These are phyloP conservation scores for Muschampia plurimacula DNA, from an alignment of 2,888 invertebrate genomes.

Conservation along the genomic window DNA sequence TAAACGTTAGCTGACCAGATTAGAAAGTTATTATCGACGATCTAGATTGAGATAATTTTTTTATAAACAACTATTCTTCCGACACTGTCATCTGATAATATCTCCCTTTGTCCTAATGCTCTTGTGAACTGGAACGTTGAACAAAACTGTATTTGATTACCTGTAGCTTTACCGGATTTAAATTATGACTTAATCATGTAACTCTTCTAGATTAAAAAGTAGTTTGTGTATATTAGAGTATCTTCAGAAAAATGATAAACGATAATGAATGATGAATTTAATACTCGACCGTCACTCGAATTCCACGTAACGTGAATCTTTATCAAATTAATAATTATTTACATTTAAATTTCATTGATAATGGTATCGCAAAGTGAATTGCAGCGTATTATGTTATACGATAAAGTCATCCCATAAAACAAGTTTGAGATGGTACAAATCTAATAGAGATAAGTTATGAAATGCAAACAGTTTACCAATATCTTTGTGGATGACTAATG, in stretches of 20 bases:
- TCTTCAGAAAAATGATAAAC: not conserved
- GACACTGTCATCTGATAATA: conserved; percentile 29
- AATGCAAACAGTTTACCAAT: conserved; percentile 38
- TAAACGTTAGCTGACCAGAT: conserved; percentile 77
- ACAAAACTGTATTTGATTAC: conserved; percentile 8
- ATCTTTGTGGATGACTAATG: conserved; percentile 46
- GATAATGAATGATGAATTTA: not conserved
- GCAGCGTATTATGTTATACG: conserved; percentile 30
- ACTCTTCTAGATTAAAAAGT: not conserved
- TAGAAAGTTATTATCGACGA: conserved; percentile 75
- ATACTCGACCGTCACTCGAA: not conserved
- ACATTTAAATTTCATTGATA: conserved; percentile 25
- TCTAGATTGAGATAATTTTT: conserved; percentile 71
- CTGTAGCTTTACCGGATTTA: not conserved
- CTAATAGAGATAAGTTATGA: conserved; percentile 39
- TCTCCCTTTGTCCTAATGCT: conserved; percentile 32
- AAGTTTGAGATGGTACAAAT: conserved; percentile 38
- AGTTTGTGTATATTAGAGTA: not conserved
- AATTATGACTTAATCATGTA: not conserved
- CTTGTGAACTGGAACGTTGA: conserved; percentile 31
- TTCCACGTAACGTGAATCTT: not conserved
- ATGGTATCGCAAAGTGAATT: conserved; percentile 24
- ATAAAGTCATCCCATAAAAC: conserved; percentile 35
- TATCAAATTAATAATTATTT: conserved; percentile 22
- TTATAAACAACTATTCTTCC: conserved; percentile 44